Base-by-base conservation (phyloP, 2,797 vertebrate species). In the Potorous gilbertii region DNA sequence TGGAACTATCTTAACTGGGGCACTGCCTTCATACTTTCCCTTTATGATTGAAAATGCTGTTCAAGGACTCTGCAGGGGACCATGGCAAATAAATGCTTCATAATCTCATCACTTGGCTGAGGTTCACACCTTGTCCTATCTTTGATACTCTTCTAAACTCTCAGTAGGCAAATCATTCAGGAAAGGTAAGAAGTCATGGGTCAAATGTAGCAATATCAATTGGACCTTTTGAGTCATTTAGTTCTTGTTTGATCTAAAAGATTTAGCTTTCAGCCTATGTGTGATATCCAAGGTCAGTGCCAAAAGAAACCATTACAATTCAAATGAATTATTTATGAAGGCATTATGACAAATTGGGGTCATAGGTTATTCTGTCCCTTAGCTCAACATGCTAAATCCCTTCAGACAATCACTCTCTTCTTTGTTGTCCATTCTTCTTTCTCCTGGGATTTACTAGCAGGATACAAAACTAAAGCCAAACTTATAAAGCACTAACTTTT, bases 1-100 rank as follows among this genome's bases (percentile, higher is more conserved):
- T 81, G 74, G n/a, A 81, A 81, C 74, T 81, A 81, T 81, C 74
- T 81, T 81, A 81, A 81, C 74, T 81, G 74, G 74, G 74, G 74
- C 74, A 81, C 74, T 81, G 74, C 74, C 74, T 81, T 81, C 74
- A 81, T 81, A 81, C 74, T 46, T 81, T 81, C 2, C 12, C 21
- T 81, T 81, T 81, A 46, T 81, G 74, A 81, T 81, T 40, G 74
- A 81, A 81, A 81, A 81, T 81, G 8, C 74, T 46, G 18, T 81
- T 81, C 74, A 46, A 81, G 74, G 74, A 40, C 74, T 81, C 74
- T 81, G 74, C 74, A 81, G 74, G 74, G 40, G 74, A 81, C 8
- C 74, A 9, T 81, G 40, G n/a, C n/a, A 81, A 40, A 81, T 81
- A 81, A 81, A 81, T 81, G 74, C 74, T 81, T 81, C 74, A 81